Percentiles rank a stretch among this genome's conserved stretches.
phyloP scores from a whole-genome alignment of 1,140 invertebrate genomes.

The Monochamus saltuarius region DNA sequence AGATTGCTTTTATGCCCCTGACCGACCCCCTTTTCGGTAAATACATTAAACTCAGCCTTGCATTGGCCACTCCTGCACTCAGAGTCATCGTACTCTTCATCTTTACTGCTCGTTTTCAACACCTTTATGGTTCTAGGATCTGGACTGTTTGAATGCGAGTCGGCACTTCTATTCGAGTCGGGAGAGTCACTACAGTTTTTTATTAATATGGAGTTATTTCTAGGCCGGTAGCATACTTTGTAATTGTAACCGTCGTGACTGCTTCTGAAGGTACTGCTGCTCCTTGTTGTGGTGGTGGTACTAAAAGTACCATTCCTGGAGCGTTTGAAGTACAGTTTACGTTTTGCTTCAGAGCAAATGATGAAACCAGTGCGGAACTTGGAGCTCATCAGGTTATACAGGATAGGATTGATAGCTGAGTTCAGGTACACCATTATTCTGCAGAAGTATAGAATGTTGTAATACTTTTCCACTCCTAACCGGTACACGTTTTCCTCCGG shows the following conservation, averaged over 20 bases:
- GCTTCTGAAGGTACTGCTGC: conserved; percentile 54
- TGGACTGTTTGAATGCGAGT: conserved; percentile 31
- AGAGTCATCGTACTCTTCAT: conserved; percentile 25
- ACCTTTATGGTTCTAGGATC: background rate
- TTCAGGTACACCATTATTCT: conserved; percentile 85
- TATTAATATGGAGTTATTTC: conserved; percentile 41
- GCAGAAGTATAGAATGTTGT: conserved; percentile 77
- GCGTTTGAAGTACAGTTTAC: conserved; percentile 42
- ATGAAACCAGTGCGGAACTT: conserved; percentile 79
- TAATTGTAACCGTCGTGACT: conserved; percentile 41
- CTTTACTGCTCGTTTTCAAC: conserved; percentile 20
- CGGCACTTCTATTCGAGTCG: conserved; percentile 37
- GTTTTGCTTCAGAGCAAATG: conserved; percentile 60
- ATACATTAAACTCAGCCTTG: conserved; percentile 29
- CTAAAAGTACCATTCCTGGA: conserved; percentile 52
- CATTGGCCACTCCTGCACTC: background rate
- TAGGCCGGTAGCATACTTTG: conserved; percentile 42
- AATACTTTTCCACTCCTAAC: conserved; percentile 71
- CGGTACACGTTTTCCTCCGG: conserved; percentile 60
- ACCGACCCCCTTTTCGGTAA: conserved; percentile 33
- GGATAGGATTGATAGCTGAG: conserved; percentile 79
- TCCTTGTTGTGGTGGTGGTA: conserved; percentile 54
- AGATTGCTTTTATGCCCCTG: conserved; percentile 16
- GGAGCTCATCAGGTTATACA: conserved; percentile 83
- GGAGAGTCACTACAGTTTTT: conserved; percentile 43